phyloP scores from a whole-genome alignment of 2,888 invertebrate species.

The Holacanthella duospinosa region DNA sequence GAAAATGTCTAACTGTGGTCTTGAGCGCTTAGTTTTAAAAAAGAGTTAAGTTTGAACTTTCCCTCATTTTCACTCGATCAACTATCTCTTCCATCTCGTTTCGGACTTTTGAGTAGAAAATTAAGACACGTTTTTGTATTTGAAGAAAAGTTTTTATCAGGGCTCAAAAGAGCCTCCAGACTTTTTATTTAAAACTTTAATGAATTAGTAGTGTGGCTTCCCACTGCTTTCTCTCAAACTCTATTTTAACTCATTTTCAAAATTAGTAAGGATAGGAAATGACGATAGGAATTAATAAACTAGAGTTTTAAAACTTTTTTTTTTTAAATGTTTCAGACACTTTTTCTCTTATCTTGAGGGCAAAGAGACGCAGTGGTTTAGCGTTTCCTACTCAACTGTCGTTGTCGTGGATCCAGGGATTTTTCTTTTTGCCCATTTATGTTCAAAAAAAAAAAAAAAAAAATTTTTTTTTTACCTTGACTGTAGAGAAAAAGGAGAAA shows the following conservation, averaged over 20 bases:
- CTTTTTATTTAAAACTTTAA: slow-evolving; percentile 6
- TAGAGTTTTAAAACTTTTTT: neutral
- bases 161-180: neutral
- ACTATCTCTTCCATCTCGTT: neutral
- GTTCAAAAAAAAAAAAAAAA: neutral
- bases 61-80: slow-evolving; percentile 2
- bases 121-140: neutral
- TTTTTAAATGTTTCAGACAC: neutral
- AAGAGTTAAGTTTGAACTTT: neutral
- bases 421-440: neutral
- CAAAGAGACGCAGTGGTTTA: neutral
- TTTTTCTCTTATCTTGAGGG: neutral
- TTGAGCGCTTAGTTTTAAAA: neutral
- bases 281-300: slow-evolving; percentile 3
- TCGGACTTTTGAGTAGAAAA: neutral
- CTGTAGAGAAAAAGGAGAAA: neutral
- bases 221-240: neutral
- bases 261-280: slow-evolving; percentile 3
- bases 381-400: no score
- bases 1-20: neutral
- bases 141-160: slow-evolving; percentile 4
- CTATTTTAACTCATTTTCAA: neutral
- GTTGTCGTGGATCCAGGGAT: neutral
- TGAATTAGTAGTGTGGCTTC: slow-evolving; percentile 3
- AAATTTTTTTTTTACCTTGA: neutral